phyloP scores from a whole-genome alignment of 2,797 vertebrate genomes.

The Naso thynnoides region DNA sequence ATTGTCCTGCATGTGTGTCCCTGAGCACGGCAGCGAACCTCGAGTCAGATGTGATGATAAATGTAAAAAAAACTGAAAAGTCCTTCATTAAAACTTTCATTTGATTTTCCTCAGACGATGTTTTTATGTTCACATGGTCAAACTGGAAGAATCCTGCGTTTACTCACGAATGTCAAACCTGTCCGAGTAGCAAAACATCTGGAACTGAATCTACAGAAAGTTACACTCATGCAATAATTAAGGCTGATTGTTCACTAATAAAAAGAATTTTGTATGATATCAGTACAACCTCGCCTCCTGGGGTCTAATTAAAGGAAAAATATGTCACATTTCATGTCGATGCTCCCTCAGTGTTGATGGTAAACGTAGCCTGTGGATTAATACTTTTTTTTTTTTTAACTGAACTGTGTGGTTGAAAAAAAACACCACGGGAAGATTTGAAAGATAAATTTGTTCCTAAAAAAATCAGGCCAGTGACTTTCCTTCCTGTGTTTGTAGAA shows the following conservation, averaged over 20 bases:
- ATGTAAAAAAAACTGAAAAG: background rate
- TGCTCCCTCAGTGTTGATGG: too few species aligned
- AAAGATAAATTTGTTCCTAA: background rate
- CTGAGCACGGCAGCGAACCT: too few species aligned
- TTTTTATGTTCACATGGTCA: background rate
- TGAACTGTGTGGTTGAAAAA: background rate
- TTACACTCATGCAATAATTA: background rate
- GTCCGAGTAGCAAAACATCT: too few species aligned
- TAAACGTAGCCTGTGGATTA: too few species aligned
- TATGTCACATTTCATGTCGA: too few species aligned
- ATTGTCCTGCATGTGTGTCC: background rate
- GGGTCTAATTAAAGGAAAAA: too few species aligned
- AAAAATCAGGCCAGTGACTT: background rate
- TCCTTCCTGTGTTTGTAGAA: conserved; percentile 26
- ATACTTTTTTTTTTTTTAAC: background rate
- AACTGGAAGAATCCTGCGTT: background rate
- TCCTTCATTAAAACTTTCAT: background rate
- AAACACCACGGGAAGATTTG: background rate
- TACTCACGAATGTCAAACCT: background rate
- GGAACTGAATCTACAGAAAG: background rate
- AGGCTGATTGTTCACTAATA: too few species aligned
- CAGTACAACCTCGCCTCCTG: too few species aligned
- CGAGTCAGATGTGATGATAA: background rate
- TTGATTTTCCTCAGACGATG: background rate
- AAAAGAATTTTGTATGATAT: too few species aligned